These are phyloP conservation scores for Sylvietta virens DNA, from an alignment of 2,113 vertebrate species.

Conservation along the genomic window DNA sequence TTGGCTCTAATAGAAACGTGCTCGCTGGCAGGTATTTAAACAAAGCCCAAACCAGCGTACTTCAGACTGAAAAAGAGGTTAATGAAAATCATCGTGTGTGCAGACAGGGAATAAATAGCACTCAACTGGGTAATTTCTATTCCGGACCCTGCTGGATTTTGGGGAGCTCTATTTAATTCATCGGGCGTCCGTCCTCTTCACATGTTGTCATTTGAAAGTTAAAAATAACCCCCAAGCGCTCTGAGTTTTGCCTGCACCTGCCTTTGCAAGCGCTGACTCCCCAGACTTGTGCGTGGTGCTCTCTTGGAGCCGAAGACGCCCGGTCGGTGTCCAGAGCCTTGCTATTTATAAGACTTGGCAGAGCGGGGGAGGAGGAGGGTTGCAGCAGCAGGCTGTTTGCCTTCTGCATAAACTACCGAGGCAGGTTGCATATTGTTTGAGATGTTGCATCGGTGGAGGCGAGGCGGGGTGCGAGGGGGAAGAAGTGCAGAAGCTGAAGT, in stretches of 20 bases:
- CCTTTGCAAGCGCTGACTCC: neutral
- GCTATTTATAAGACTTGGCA: conserved; percentile 13
- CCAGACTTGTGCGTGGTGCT: neutral
- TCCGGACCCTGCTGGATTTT: neutral
- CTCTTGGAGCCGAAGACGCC: neutral
- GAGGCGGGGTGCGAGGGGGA: neutral
- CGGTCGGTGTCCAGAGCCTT: neutral
- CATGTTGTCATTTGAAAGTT: neutral
- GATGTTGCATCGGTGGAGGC: neutral
- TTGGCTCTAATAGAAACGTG: neutral
- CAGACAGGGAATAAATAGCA: neutral
- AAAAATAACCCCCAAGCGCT: neutral
- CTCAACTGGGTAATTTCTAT: neutral
- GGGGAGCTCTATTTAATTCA: neutral
- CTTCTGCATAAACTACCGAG: conserved; percentile 12
- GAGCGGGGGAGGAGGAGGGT: neutral
- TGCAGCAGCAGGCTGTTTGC: conserved; percentile 12
- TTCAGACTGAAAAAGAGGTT: neutral
- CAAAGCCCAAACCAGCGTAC: neutral
- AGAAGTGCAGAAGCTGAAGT: conserved; percentile 29
- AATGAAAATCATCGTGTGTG: neutral
- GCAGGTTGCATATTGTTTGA: conserved; percentile 14
- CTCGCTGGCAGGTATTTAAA: neutral
- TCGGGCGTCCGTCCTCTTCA: neutral
- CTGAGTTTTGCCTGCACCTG: neutral